Evolutionary conservation across 2,888 invertebrate genomes (phyloP), one percentile per base, ranked within the genome.

Genomic region (Tuta absoluta): DNA sequence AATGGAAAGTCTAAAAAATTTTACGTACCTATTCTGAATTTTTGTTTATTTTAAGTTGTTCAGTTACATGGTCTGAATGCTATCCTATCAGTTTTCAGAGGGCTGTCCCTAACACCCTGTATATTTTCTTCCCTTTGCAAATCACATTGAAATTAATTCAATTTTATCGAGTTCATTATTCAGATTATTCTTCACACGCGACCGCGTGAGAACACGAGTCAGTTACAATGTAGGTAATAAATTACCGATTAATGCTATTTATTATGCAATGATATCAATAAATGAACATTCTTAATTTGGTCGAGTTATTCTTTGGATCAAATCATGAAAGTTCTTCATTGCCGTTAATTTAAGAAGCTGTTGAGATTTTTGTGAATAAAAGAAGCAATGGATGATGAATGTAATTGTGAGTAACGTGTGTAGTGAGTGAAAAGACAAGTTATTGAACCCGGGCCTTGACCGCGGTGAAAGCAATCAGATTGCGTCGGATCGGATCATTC

Each of bases 361-460:
- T 37, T 11, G 17, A 37, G n/a, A 38, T 14, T 21, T 19, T 14
- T 19, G 11, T 17, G 37, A 21, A 14, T 14, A 37, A 68, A 71
- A n/a, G 17, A 53, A 66, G 73, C 65, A 65, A 70, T 76, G 76
- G 67, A 69, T 63, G 1, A 23, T 23, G 45, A n/a, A 45, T 24
- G n/a, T 5, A 28, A 24, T 10, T 4, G 19, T 33, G 12, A 28
- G 24, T 56, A n/a, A 33, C 14, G 21, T 33, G 23, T 23, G 17
- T 14, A 23, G 45, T 14, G 45, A 60, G 23, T 45, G n/a, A n/a
- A n/a, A 60, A 45, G 45, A 23, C 23, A 45, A 71, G 82, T 82
- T 82, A 76, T 71, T 74, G 84, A 79, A n/a, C 82, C 82, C 74
- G 74, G 73, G 79, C 85, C 84, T 85, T 85, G 85, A 86, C 82